These are phyloP conservation scores for Zootoca vivipara DNA, from an alignment of 2,113 vertebrate genomes.

Conservation along the genomic window DNA sequence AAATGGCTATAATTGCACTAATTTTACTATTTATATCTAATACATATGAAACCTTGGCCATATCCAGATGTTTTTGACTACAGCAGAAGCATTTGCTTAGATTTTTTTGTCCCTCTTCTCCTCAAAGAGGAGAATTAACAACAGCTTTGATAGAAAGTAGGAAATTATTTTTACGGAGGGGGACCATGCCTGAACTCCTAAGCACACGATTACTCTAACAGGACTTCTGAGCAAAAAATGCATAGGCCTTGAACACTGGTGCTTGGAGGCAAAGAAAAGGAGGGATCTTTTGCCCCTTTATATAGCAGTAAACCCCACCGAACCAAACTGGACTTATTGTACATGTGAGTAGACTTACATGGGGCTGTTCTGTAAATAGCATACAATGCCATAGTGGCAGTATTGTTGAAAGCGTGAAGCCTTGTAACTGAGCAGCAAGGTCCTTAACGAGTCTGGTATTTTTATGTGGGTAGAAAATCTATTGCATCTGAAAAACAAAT, in stretches of 20 bases:
- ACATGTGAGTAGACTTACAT: neutral
- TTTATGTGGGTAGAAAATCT: slow-evolving; percentile 53
- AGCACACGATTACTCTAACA: too few relatives aligned
- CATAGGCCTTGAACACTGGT: too few relatives aligned
- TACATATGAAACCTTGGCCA: neutral
- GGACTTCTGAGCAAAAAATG: too few relatives aligned
- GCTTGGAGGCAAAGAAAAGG: neutral
- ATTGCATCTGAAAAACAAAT: slow-evolving; percentile 60
- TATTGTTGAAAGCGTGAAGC: slow-evolving; percentile 37
- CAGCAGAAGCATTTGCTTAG: neutral
- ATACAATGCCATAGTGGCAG: slow-evolving; percentile 18
- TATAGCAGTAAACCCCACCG: neutral
- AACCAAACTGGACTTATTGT: neutral
- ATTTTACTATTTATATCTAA: neutral
- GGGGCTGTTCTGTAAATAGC: neutral
- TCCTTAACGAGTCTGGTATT: slow-evolving; percentile 37
- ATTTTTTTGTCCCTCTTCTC: neutral
- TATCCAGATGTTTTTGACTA: neutral
- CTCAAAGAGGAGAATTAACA: neutral
- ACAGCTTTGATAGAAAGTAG: neutral
- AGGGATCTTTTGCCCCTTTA: neutral
- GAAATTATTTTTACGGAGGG: neutral
- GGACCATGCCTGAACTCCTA: too few relatives aligned
- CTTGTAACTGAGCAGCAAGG: neutral
- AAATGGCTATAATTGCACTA: neutral